Conservation (phyloP, 2,797 vertebrate species). For the Adrianichthys oophorus region DNA sequence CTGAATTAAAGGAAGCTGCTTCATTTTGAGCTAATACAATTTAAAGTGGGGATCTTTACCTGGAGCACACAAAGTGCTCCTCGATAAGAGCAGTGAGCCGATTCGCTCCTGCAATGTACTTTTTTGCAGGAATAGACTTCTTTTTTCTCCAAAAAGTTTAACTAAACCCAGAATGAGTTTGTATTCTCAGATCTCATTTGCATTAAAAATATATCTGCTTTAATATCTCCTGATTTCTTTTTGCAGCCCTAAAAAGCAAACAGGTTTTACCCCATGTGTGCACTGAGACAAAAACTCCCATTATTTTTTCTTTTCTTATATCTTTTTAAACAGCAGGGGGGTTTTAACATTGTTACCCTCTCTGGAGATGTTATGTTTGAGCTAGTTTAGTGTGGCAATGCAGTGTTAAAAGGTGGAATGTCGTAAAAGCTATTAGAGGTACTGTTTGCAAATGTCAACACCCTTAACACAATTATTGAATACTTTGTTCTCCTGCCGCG, state of each 20-base stretch:
- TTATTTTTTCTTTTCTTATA: background rate
- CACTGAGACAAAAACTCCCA: background rate
- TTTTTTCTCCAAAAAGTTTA: slow-evolving; percentile 18
- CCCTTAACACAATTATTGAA: too few species aligned
- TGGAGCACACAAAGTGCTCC: slow-evolving; percentile 35
- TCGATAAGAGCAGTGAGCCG: slow-evolving; percentile 9
- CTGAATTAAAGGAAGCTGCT: slow-evolving; percentile 16
- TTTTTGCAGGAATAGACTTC: slow-evolving; percentile 3
- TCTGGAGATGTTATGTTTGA: background rate
- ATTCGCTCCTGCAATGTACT: background rate
- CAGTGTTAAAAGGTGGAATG: background rate
- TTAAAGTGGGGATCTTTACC: slow-evolving; percentile 42
- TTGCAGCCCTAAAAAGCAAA: slow-evolving; percentile 8
- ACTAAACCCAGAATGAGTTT: slow-evolving; percentile 16
- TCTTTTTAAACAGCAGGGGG: slow-evolving; percentile 7
- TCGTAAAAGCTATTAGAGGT: background rate
- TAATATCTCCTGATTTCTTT: slow-evolving; percentile 5
- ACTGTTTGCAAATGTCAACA: background rate
- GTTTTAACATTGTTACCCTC: slow-evolving; percentile 5
- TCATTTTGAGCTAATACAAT: slow-evolving; percentile 29
- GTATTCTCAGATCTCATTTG: slow-evolving; percentile 22
- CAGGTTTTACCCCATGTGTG: background rate
- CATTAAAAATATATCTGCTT: slow-evolving; percentile 10
- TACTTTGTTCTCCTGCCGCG: too few species aligned
- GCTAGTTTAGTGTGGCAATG: slow-evolving; percentile 6